Conservation (phyloP, 2,888 invertebrate species). For the Drosophila mayaguana region DNA sequence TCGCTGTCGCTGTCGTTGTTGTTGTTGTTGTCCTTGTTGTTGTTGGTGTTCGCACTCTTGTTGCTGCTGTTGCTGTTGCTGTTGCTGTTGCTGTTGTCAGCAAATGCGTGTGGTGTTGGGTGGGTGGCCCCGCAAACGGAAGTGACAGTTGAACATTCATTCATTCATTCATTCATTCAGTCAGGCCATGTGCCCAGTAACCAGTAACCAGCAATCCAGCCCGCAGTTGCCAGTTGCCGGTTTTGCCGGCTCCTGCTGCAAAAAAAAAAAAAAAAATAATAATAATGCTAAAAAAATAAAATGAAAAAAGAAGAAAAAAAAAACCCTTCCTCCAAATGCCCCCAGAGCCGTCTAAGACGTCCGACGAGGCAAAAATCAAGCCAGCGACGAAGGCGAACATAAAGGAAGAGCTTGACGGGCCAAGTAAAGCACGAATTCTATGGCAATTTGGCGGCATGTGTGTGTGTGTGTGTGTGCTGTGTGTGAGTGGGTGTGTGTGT, state of each 20-base stretch:
- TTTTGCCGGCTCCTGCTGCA: constrained; percentile 23
- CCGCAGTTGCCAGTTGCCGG: constrained; percentile 25
- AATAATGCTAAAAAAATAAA: background rate
- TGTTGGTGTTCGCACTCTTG: constrained; percentile 13
- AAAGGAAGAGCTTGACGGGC: constrained; percentile 74
- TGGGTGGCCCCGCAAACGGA: constrained; percentile 62
- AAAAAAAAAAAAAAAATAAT: background rate
- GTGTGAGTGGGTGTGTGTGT: constrained; percentile 27
- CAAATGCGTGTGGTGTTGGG: constrained; percentile 41
- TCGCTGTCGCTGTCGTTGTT: constrained; percentile 12
- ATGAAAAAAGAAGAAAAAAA: background rate
- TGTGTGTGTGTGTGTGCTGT: constrained; percentile 18
- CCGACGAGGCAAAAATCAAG: constrained; percentile 68
- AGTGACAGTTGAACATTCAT: constrained; percentile 81
- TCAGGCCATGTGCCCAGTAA: constrained; percentile 9
- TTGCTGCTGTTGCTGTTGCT: constrained; percentile 14
- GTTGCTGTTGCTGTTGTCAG: constrained; percentile 18
- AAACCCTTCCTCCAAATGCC: constrained; percentile 1
- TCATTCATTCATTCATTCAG: constrained; percentile 36
- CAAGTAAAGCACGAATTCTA: constrained; percentile 66
- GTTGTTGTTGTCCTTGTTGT: background rate
- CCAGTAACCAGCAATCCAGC: constrained; percentile 14
- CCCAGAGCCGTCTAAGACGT: constrained; percentile 21
- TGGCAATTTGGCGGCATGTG: constrained; percentile 67
- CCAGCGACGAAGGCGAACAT: constrained; percentile 66